These are phyloP conservation scores for Grammomys surdaster DNA, from an alignment of 2,113 vertebrate species.

Conservation along the genomic window DNA sequence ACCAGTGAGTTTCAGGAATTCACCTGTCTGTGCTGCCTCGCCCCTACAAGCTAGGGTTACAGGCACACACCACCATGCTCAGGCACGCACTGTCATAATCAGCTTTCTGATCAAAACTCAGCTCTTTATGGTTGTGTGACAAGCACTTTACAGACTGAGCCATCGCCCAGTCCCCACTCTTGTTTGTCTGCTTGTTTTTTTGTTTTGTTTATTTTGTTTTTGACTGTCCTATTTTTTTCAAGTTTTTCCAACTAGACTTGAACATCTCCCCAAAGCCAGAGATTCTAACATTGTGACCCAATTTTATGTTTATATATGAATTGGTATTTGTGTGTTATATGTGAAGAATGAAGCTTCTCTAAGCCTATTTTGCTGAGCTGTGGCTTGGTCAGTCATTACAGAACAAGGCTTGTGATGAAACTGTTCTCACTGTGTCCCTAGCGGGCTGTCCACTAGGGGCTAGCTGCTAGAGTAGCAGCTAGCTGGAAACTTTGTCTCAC, in stretches of 20 bases:
- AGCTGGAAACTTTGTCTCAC: not conserved
- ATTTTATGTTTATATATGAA: not conserved
- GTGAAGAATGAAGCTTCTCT: not conserved
- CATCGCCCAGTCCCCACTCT: not conserved
- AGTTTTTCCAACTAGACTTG: not conserved
- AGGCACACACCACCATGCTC: not conserved
- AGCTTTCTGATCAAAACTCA: not conserved
- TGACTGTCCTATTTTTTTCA: not conserved
- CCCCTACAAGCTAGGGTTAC: not conserved
- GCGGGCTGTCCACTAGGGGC: not conserved
- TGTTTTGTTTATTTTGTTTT: not conserved
- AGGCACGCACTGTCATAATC: not conserved
- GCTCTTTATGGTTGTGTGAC: not conserved
- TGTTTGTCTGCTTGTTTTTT: not conserved
- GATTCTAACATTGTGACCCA: not conserved
- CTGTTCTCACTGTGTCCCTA: not conserved
- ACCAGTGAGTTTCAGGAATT: not conserved
- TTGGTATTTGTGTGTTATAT: too few species aligned
- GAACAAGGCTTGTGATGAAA: not conserved
- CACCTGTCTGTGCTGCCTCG: not conserved
- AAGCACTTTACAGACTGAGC: not conserved
- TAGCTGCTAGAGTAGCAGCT: not conserved
- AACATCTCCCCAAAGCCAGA: not conserved
- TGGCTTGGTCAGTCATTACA: not conserved
- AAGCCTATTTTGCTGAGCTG: not conserved